A percentile compares a stretch with the other conserved stretches of the same genome.
phyloP scores from a whole-genome alignment of 2,888 invertebrate species.

The Yponomeuta plumbellus region DNA sequence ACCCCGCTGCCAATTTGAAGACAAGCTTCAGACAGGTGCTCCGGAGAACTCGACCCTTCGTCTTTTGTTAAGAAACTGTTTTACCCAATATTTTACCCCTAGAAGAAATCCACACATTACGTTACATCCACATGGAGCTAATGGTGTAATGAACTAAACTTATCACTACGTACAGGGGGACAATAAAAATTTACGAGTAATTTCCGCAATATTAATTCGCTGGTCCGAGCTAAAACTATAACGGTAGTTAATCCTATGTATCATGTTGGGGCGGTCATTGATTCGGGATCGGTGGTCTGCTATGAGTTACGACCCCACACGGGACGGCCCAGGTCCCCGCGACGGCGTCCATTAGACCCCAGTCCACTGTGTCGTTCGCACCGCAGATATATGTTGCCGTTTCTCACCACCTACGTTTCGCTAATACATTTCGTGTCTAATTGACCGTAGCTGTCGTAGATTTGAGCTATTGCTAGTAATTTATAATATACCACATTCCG shows the following conservation, averaged over 20 bases:
- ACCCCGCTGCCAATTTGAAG: conserved; percentile 13
- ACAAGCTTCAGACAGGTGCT: conserved; percentile 8
- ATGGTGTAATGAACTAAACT: too few relatives aligned
- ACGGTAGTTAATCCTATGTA: conserved; percentile 68
- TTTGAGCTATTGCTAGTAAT: conserved; percentile 37
- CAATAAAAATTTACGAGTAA: conserved; percentile 57
- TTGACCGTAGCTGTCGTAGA: conserved; percentile 71
- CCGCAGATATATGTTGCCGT: conserved; percentile 59
- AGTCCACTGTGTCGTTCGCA: conserved; percentile 28
- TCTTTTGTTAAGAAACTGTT: conserved; percentile 3
- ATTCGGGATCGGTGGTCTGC: conserved; percentile 60
- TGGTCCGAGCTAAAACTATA: conserved; percentile 64
- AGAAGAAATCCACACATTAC: neutral
- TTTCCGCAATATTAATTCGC: conserved; percentile 68
- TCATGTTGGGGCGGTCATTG: conserved; percentile 72
- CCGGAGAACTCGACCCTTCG: neutral
- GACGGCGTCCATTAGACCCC: conserved; percentile 31
- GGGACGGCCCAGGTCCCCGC: conserved; percentile 20
- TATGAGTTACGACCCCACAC: conserved; percentile 63
- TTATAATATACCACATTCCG: conserved; percentile 29
- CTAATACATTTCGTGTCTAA: conserved; percentile 75
- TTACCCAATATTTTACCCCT: neutral
- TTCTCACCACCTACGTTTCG: conserved; percentile 35
- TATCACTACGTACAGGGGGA: conserved; percentile 18
- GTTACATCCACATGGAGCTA: conserved; percentile 5